phyloP scores from a whole-genome alignment of 1,140 invertebrate species.

The Neotoxoptera formosana region DNA sequence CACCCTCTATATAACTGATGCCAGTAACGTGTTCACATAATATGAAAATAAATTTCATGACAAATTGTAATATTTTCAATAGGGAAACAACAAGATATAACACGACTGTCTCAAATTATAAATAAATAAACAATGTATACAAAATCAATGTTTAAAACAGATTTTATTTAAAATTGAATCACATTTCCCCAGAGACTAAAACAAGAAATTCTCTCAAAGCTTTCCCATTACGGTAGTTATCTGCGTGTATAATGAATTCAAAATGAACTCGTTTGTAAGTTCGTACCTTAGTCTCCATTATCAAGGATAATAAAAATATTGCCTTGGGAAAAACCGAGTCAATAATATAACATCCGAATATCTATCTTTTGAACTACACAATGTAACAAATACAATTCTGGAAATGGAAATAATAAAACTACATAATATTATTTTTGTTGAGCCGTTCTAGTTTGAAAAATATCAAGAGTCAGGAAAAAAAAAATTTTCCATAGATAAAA shows the following conservation, averaged over 20 bases:
- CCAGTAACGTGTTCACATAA: neutral
- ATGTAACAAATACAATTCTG: neutral
- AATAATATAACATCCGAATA: neutral
- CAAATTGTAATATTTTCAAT: neutral
- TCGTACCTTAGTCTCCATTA: neutral
- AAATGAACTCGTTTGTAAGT: neutral
- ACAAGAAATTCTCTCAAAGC: neutral
- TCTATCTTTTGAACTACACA: neutral
- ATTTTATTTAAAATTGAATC: neutral
- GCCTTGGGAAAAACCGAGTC: neutral
- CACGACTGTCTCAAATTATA: neutral
- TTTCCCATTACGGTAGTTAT: neutral
- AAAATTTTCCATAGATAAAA: neutral
- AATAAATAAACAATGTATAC: neutral
- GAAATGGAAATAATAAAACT: neutral
- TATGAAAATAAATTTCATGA: neutral
- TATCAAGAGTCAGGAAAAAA: neutral
- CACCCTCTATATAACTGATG: neutral
- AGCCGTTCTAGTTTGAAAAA: neutral
- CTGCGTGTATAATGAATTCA: neutral
- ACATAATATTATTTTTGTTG: neutral
- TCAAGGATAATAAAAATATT: neutral
- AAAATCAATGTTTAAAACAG: neutral
- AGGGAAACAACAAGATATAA: neutral
- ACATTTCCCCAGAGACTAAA: neutral